Conservation (phyloP, 1,140 invertebrate genomes). For the Drepana arcuata region DNA sequence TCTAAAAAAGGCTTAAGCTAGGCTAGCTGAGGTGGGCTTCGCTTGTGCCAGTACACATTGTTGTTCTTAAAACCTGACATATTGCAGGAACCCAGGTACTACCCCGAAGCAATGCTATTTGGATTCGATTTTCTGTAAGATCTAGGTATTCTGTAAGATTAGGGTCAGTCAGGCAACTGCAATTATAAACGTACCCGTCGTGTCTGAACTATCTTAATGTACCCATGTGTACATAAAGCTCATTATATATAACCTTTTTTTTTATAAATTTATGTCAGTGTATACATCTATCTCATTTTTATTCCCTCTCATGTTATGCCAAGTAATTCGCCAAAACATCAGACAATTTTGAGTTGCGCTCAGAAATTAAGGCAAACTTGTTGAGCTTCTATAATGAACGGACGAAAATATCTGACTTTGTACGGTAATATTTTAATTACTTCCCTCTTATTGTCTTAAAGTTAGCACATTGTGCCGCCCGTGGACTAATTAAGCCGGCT, state of each 20-base stretch:
- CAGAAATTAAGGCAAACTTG: conserved; percentile 30
- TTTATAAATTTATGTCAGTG: background rate
- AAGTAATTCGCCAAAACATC: no score
- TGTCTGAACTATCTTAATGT: background rate
- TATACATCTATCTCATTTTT: background rate
- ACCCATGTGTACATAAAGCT: background rate
- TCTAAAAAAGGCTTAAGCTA: no score
- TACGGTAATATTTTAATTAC: conserved; percentile 64
- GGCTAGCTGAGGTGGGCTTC: no score
- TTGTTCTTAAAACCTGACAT: no score
- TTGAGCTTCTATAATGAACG: conserved; percentile 41
- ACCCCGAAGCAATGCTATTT: no score
- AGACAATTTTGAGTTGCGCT: background rate
- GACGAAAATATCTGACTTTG: conserved; percentile 51
- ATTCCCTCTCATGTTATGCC: background rate
- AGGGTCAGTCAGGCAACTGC: no score
- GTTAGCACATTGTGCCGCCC: conserved; percentile 40
- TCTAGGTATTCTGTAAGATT: no score
- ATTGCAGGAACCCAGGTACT: no score
- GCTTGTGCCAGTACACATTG: no score
- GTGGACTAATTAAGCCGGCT: conserved; percentile 51
- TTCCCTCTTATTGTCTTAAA: conserved; percentile 59
- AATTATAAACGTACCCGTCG: background rate
- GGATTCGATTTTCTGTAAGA: no score
- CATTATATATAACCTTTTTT: background rate